Percentiles rank a stretch among this genome's conserved stretches.
These are phyloP conservation scores for Sardinella longiceps DNA, from an alignment of 2,797 vertebrate species.

Conservation along the genomic window DNA sequence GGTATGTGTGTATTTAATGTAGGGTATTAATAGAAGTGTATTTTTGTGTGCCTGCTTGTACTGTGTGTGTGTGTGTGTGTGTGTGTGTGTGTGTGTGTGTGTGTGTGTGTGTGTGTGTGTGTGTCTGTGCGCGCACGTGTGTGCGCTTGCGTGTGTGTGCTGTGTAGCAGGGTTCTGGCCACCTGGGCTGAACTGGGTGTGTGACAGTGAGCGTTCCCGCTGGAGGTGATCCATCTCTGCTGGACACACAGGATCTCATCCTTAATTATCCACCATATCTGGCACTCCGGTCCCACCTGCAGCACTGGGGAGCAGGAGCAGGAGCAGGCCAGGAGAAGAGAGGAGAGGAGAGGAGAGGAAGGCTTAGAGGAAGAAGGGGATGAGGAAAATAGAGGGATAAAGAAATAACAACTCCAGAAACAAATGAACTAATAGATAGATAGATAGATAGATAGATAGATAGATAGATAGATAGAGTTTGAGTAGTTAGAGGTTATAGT, in stretches of 20 bases:
- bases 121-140: not conserved
- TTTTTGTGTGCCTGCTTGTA: not conserved
- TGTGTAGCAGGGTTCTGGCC: not conserved
- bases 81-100: not conserved
- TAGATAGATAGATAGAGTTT: slow-evolving; percentile 26
- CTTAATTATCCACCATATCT: slow-evolving; percentile 14
- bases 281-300: not conserved
- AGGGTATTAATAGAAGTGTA: no score
- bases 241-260: slow-evolving; percentile 18
- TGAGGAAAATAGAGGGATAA: not conserved
- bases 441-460: not conserved
- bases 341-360: not conserved
- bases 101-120: not conserved
- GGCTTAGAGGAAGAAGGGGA: not conserved
- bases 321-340: not conserved
- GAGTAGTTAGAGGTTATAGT: no score
- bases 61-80: not conserved
- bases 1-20: no score
- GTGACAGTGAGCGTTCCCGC: slow-evolving; percentile 4
- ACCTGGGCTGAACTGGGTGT: not conserved
- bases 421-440: not conserved
- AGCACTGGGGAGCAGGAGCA: not conserved
- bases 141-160: not conserved
- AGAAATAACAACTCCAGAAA: not conserved
- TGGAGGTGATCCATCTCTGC: slow-evolving; percentile 13